Evolutionary conservation across 1,140 invertebrate genomes (phyloP).

Genomic region (Brachionus rotundiformis): DNA sequence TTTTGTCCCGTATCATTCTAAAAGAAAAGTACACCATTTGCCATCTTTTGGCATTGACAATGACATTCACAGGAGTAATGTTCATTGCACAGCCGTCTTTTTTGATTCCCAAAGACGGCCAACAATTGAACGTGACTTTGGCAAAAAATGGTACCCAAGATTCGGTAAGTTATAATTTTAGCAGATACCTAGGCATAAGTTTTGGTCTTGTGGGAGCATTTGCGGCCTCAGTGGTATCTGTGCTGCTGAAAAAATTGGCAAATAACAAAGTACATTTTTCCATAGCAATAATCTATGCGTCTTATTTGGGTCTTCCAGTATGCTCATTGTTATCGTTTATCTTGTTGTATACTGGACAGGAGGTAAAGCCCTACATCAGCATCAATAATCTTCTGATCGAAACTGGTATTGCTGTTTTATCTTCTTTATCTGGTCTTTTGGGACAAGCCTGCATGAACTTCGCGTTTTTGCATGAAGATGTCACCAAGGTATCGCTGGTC

Average conservation of each 20-base stretch:
- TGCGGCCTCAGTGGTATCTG: background rate
- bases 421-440: background rate
- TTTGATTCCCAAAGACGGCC: slow-evolving; percentile 8
- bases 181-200: background rate
- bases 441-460: slow-evolving; percentile 33
- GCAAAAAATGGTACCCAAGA: too few species aligned
- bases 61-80: slow-evolving; percentile 31
- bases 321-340: background rate
- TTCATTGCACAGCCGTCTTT: slow-evolving; percentile 37
- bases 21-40: slow-evolving; percentile 35
- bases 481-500: slow-evolving; percentile 5
- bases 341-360: background rate
- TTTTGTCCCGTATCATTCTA: slow-evolving; percentile 40
- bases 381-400: background rate
- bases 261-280: slow-evolving; percentile 51
- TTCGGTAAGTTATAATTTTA: too few species aligned
- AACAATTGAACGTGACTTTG: background rate
- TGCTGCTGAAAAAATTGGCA: slow-evolving; percentile 43
- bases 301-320: slow-evolving; percentile 12
- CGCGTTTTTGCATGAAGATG: slow-evolving; percentile 9
- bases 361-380: background rate
- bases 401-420: background rate
- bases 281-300: slow-evolving; percentile 33
- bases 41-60: slow-evolving; percentile 14
- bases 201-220: slow-evolving; percentile 5